A percentile compares a stretch with the other conserved stretches of the same genome.
Evolutionary conservation across 1,140 invertebrate genomes (phyloP).

Genomic region (Coelopa frigida): DNA sequence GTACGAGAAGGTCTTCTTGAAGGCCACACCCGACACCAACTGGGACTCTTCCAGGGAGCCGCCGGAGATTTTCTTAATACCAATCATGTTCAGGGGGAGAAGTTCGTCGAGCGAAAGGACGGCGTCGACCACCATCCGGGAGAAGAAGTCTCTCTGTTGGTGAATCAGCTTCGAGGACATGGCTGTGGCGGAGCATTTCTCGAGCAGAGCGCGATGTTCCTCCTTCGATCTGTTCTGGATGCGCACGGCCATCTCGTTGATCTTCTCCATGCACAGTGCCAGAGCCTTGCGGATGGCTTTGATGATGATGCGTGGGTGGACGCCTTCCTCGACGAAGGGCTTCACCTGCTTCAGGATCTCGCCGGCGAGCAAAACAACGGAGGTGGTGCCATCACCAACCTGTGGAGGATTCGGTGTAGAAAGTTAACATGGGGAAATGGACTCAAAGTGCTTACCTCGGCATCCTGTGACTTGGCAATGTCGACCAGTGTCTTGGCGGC

Average conservation of each 20-base stretch:
- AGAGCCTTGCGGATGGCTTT: slow-evolving; percentile 77
- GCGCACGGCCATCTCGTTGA: slow-evolving; percentile 79
- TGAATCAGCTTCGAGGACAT: slow-evolving; percentile 96
- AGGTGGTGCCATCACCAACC: slow-evolving; percentile 98
- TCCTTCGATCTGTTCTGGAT: slow-evolving; percentile 57
- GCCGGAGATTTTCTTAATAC: slow-evolving; percentile 97
- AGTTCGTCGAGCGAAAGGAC: slow-evolving; percentile 89
- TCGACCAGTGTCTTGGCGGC: slow-evolving; percentile 96
- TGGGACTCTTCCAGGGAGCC: slow-evolving; percentile 91
- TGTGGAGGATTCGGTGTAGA: slow-evolving; percentile 38
- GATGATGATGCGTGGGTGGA: slow-evolving; percentile 91
- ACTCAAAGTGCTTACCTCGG: slow-evolving; percentile 77
- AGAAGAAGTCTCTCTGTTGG: slow-evolving; percentile 92
- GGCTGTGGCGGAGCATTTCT: slow-evolving; percentile 94
- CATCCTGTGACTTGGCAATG: slow-evolving; percentile 99
- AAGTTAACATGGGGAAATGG: slow-evolving; percentile 9
- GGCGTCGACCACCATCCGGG: slow-evolving; percentile 95
- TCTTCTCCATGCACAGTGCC: slow-evolving; percentile 72
- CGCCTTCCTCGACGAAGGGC: slow-evolving; percentile 91
- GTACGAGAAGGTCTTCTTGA: slow-evolving; percentile 99
- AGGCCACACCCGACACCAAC: slow-evolving; percentile 91
- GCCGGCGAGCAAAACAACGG: slow-evolving; percentile 89
- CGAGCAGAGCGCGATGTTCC: slow-evolving; percentile 64
- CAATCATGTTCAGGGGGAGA: slow-evolving; percentile 97
- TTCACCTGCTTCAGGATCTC: slow-evolving; percentile 95